These are phyloP conservation scores for Acanthococcus lagerstroemiae DNA, from an alignment of 2,888 invertebrate species.

Conservation along the genomic window DNA sequence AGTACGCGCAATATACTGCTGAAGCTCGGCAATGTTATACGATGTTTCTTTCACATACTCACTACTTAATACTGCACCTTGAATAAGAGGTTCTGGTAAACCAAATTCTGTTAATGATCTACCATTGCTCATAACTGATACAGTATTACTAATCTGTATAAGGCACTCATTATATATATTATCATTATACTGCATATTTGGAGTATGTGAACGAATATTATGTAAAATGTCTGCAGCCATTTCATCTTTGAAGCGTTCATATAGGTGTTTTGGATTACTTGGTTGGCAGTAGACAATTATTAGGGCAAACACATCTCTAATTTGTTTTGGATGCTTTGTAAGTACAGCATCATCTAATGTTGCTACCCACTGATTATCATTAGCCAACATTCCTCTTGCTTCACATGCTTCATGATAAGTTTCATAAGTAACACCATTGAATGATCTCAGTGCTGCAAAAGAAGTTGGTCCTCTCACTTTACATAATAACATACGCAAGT, in stretches of 20 bases:
- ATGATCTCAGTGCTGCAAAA: constrained; percentile 13
- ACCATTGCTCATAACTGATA: background rate
- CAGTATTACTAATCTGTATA: background rate
- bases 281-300: constrained; percentile 23
- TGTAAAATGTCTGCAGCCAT: background rate
- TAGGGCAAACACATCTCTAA: constrained; percentile 24
- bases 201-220: background rate
- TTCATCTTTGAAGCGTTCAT: background rate
- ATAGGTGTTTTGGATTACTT: background rate
- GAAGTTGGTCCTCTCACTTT: constrained; percentile 20
- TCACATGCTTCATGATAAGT: constrained; percentile 14
- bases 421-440: background rate
- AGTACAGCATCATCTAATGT: constrained; percentile 15
- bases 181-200: background rate
- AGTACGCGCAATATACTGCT: background rate
- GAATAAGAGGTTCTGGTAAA: background rate
- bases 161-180: constrained; percentile 1
- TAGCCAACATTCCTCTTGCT: constrained; percentile 35
- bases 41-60: constrained; percentile 3
- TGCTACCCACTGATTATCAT: constrained; percentile 24
- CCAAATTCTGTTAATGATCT: constrained; percentile 1
- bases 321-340: constrained; percentile 8
- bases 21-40: background rate
- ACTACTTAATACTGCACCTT: background rate
- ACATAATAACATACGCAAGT: constrained; percentile 20